These are phyloP conservation scores for Thryonomys swinderianus DNA, from an alignment of 2,113 vertebrate genomes.

Conservation along the genomic window DNA sequence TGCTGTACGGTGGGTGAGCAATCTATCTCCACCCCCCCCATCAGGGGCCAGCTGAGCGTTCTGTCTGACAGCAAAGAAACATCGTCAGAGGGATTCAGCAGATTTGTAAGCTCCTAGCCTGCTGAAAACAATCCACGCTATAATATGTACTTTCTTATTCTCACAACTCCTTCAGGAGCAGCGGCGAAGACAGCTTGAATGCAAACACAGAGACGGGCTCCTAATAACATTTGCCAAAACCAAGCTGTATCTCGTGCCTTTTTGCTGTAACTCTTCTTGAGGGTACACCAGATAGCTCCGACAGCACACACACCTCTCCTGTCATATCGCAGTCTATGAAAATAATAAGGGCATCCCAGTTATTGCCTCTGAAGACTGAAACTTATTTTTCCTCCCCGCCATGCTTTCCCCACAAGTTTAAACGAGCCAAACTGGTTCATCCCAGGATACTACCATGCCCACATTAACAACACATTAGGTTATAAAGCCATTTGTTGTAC, in stretches of 20 bases:
- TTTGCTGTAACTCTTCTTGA: background rate
- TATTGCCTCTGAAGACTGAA: background rate
- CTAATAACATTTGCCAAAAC: constrained; percentile 59
- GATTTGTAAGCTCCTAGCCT: constrained; percentile 66
- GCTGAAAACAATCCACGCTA: constrained; percentile 62
- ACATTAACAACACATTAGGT: constrained; percentile 56
- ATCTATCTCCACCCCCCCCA: constrained; percentile 14
- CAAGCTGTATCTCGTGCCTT: background rate
- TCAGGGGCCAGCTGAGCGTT: constrained; percentile 65
- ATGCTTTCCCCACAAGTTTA: background rate
- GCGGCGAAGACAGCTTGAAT: constrained; percentile 45
- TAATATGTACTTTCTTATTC: constrained; percentile 66
- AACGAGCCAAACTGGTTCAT: constrained; percentile 35
- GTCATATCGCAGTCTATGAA: background rate
- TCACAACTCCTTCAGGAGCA: constrained; percentile 55
- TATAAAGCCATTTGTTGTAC: constrained; percentile 61
- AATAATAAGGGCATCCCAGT: background rate
- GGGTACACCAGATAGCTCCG: background rate
- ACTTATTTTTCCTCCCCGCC: background rate
- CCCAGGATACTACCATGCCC: background rate
- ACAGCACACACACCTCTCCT: background rate
- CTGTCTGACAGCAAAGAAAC: constrained; percentile 71
- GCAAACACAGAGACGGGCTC: constrained; percentile 57
- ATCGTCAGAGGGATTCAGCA: constrained; percentile 60
- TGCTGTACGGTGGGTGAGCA: rapidly evolving